Conservation (phyloP, 2,888 invertebrate species). For the Ectobius pallidus region DNA sequence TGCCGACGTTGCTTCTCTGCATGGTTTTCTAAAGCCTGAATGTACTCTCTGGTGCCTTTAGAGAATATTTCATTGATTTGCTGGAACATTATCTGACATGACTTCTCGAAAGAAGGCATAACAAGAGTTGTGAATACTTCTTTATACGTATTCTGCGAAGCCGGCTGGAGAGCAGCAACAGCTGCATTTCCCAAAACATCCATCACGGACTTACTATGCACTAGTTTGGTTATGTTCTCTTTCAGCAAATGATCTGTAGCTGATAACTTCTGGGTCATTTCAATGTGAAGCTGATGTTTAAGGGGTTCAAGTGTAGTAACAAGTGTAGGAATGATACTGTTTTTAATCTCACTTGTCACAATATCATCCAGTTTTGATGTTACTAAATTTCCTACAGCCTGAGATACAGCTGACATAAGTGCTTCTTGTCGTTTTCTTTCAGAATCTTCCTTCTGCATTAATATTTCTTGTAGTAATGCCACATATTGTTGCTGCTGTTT, state of each 20-base stretch:
- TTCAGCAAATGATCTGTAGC: constrained; percentile 76
- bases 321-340: constrained; percentile 59
- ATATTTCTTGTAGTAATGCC: constrained; percentile 35
- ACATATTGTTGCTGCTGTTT: constrained; percentile 53
- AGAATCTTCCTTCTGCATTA: constrained; percentile 51
- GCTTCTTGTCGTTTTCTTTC: constrained; percentile 60
- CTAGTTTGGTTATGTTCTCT: constrained; percentile 80
- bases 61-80: constrained; percentile 90
- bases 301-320: constrained; percentile 74
- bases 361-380: constrained; percentile 62
- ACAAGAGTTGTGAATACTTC: constrained; percentile 77
- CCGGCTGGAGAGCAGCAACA: constrained; percentile 71
- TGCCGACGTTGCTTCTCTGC: constrained; percentile 54
- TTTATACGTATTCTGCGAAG: constrained; percentile 77
- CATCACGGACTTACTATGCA: constrained; percentile 78
- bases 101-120: constrained; percentile 86
- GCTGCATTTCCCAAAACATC: constrained; percentile 76
- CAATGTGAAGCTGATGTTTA: constrained; percentile 73
- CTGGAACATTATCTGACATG: constrained; percentile 83
- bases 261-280: constrained; percentile 73
- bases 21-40: constrained; percentile 55
- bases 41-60: constrained; percentile 83
- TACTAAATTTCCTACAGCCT: constrained; percentile 59
- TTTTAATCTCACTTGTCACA: constrained; percentile 60
- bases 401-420: constrained; percentile 60